phyloP scores from a whole-genome alignment of 2,113 vertebrate genomes.

The Protobothrops mucrosquamatus region DNA sequence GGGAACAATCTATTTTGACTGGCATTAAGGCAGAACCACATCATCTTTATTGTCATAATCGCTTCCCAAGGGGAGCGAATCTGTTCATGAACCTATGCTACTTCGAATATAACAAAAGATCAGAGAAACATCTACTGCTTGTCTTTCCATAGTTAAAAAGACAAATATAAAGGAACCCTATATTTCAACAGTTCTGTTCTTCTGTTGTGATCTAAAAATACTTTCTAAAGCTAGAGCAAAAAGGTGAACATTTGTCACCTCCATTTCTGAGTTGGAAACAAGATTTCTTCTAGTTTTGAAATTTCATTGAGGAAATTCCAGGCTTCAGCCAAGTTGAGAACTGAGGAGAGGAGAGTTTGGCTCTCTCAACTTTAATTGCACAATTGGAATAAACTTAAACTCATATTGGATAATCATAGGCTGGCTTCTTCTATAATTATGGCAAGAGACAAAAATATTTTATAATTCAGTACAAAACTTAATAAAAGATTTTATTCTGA shows the following conservation, averaged over 20 bases:
- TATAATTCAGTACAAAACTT: not conserved
- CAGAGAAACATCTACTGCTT: not conserved
- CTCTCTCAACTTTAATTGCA: not conserved
- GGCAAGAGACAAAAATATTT: not conserved
- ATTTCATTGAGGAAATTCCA: not conserved
- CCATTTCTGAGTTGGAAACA: not conserved
- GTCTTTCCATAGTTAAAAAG: not conserved
- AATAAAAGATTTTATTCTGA: not conserved
- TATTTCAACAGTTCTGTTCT: not conserved
- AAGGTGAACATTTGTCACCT: not conserved
- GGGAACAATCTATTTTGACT: slow-evolving; percentile 21
- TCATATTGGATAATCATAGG: not conserved
- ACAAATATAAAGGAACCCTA: not conserved
- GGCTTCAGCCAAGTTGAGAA: not conserved
- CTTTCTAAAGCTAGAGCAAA: not conserved
- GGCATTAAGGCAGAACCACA: not conserved
- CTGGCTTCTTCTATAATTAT: not conserved
- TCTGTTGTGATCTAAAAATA: not conserved
- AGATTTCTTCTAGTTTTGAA: not conserved
- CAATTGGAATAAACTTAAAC: not conserved
- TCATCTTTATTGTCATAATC: not conserved
- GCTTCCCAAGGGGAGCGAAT: not conserved
- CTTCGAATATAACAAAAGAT: not conserved
- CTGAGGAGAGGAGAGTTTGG: not conserved
- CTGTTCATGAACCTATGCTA: not conserved